Evolutionary conservation across 2,888 invertebrate species (phyloP), one percentile per base, ranked within the genome.

Genomic region (Rhagium mordax): DNA sequence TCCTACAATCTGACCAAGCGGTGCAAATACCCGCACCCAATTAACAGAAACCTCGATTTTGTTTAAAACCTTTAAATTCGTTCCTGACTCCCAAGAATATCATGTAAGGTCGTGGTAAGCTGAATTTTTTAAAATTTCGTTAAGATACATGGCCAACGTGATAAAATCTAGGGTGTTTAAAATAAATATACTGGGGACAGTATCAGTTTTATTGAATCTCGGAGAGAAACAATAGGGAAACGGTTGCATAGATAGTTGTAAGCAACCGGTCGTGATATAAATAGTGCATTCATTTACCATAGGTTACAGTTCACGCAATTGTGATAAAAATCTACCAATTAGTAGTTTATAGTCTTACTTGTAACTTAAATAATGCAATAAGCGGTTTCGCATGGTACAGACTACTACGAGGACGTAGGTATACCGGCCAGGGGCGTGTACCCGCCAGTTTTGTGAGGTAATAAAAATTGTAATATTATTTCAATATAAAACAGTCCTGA

Each of bases 271-370:
- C 81, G 82, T 82, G 83, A 83, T 83, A 84, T 83, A 85, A 84
- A 84, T 82, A 81, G 82, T 81, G 82, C 83, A 83, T 84, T 82
- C 81, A 80, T 82, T 83, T 79, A 80, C 78, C 74, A 77, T 79
- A 79, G 85, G 83, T 85, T 85, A 84, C 84, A 85, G 85, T 86
- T 86, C 86, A 86, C 84, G 85, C 85, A 85, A 83, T 81, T 80
- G 78, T 75, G 86, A 86, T 86, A 85, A 84, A 85, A 85, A 86
- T 85, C 86, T 84, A 84, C 86, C 86, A 86, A 86, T 86, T 86
- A 86, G 85, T 84, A 82, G 84, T 85, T 86, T 86, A 85, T 84
- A 81, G 84, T 81, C 84, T 82, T 78, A 78, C 78, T 82, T 80
- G 79, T 78, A 77, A 81, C 74, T 78, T 83, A 83, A 83, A 82